Percentiles rank a stretch among this genome's conserved stretches.
phyloP scores from a whole-genome alignment of 2,888 invertebrate species.

The Eristalis arbustorum region DNA sequence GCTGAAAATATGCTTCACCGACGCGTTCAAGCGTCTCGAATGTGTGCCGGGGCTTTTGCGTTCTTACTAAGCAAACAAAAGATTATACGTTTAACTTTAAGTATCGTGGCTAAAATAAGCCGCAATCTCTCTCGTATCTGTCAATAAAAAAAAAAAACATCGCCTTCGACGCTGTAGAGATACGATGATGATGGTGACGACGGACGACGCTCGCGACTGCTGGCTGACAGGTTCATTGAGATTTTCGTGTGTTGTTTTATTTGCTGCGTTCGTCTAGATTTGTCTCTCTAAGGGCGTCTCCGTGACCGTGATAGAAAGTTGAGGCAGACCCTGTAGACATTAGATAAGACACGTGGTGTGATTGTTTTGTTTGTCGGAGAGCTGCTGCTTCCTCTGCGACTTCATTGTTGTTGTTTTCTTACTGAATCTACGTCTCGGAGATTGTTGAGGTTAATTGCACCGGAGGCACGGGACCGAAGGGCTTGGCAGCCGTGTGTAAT shows the following conservation, averaged over 20 bases:
- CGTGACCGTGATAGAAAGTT: not conserved
- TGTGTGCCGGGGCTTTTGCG: conserved; percentile 30
- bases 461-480: not conserved
- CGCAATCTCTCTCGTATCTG: conserved; percentile 37
- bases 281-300: conserved; percentile 15
- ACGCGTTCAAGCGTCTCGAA: conserved; percentile 11
- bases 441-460: not conserved
- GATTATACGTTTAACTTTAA: conserved; percentile 56
- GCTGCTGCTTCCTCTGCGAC: conserved; percentile 8
- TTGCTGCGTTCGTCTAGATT: not conserved
- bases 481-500: conserved; percentile 25
- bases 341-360: conserved; percentile 47
- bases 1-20: conserved; percentile 26
- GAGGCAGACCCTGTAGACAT: conserved; percentile 31
- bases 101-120: conserved; percentile 50
- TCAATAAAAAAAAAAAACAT: conserved; percentile 63
- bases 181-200: not conserved
- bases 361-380: conserved; percentile 21
- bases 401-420: conserved; percentile 8
- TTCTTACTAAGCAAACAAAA: conserved; percentile 48
- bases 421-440: not conserved
- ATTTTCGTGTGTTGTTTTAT: conserved; percentile 35
- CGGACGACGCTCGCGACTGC: not conserved
- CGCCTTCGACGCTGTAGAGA: conserved; percentile 29
- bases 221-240: conserved; percentile 28